phyloP scores from a whole-genome alignment of 2,113 vertebrate species.

The Tragelaphus buxtoni region DNA sequence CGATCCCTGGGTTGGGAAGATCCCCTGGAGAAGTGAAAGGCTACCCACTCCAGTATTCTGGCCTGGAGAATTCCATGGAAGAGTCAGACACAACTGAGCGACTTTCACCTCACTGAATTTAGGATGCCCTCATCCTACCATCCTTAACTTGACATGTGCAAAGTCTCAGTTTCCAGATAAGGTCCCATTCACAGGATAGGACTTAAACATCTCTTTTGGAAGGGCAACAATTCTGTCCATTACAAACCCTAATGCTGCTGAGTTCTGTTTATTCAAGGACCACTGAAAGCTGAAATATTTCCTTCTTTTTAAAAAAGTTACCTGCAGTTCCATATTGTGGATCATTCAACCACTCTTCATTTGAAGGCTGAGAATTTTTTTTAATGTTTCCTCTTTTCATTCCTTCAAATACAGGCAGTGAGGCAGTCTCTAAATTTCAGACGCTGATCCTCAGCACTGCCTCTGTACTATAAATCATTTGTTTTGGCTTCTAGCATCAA shows the following conservation, averaged over 20 bases:
- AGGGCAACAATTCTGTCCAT: background rate
- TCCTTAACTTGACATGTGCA: background rate
- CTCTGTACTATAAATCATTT: background rate
- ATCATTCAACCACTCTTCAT: background rate
- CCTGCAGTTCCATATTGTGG: background rate
- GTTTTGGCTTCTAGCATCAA: background rate
- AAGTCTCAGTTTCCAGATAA: background rate
- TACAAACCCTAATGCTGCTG: fast-evolving
- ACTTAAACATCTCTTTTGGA: background rate
- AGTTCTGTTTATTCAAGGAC: background rate
- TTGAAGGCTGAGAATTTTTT: background rate
- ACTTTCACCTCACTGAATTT: background rate
- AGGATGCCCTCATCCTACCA: background rate
- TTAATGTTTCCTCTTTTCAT: background rate
- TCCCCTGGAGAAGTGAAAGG: background rate
- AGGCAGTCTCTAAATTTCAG: background rate
- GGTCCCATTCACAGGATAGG: background rate
- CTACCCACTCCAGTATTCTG: background rate
- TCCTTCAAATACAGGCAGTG: background rate
- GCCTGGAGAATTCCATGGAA: background rate
- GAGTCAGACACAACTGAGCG: background rate
- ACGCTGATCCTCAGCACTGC: background rate
- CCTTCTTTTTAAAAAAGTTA: background rate
- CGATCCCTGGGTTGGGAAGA: background rate
- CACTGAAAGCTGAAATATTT: background rate